Evolutionary conservation across 2,113 vertebrate species (phyloP).

Genomic region (Gymnorhina tibicen): DNA sequence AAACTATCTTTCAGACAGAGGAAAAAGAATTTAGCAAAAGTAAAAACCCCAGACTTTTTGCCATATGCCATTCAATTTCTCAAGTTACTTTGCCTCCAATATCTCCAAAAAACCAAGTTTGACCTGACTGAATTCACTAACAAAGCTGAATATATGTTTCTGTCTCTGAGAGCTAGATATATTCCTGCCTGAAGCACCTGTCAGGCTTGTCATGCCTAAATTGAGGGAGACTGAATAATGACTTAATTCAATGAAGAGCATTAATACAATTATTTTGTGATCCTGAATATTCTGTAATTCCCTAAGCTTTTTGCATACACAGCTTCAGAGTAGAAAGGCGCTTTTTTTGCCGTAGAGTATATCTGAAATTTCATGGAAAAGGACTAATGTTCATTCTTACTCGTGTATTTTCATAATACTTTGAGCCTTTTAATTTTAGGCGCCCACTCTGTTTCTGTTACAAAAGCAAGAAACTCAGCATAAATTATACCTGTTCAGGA

Average conservation of each 20-base stretch:
- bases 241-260: neutral
- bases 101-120: neutral
- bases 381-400: neutral
- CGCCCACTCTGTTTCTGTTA: neutral
- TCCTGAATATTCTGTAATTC: neutral
- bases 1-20: neutral
- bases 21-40: neutral
- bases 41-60: neutral
- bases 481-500: neutral
- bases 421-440: neutral
- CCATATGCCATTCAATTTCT: neutral
- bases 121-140: neutral
- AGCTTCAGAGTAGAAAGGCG: neutral
- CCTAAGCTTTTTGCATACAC: neutral
- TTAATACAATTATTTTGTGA: neutral
- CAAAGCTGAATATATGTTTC: neutral
- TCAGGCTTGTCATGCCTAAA: neutral
- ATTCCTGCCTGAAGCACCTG: neutral
- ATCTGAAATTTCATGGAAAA: neutral
- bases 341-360: neutral
- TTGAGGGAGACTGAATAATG: neutral
- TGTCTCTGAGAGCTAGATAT: neutral
- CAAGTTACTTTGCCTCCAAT: neutral
- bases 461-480: neutral
- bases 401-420: neutral